Evolutionary conservation across 2,797 vertebrate species (phyloP).

Genomic region (Aldrovandia affinis): DNA sequence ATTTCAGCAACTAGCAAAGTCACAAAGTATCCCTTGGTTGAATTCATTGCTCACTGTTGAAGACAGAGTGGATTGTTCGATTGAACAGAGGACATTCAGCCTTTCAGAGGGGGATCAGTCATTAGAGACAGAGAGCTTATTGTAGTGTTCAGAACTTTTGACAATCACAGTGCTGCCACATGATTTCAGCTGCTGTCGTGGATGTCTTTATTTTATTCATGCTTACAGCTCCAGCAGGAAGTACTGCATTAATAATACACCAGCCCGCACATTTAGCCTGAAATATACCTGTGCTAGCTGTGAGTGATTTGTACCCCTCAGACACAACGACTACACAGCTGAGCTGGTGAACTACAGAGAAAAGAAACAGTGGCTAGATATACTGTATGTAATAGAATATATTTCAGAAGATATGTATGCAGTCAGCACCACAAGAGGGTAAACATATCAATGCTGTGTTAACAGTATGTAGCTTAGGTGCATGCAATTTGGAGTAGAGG

Average conservation of each 20-base stretch:
- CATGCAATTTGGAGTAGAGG: too few relatives aligned
- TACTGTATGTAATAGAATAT: neutral
- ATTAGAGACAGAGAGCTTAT: conserved; percentile 2
- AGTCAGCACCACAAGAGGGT: too few relatives aligned
- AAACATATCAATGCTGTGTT: neutral
- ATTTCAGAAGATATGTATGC: neutral
- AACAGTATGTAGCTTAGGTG: neutral
- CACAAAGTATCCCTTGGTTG: neutral
- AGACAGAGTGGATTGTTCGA: conserved; percentile 1
- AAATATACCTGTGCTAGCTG: neutral
- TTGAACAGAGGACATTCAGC: neutral
- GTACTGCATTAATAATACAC: neutral
- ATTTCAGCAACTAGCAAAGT: neutral
- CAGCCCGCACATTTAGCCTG: too few relatives aligned
- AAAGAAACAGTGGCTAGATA: too few relatives aligned
- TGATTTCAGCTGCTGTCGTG: neutral
- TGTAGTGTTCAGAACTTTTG: neutral
- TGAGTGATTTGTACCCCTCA: neutral
- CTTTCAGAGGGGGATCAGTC: neutral
- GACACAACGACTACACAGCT: too few relatives aligned
- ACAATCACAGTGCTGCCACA: neutral
- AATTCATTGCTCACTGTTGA: neutral
- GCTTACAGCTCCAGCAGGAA: neutral
- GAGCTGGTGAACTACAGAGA: too few relatives aligned
- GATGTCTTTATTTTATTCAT: neutral